Conservation (phyloP, 2,797 vertebrate species). For the Rhodeus uyekii region DNA sequence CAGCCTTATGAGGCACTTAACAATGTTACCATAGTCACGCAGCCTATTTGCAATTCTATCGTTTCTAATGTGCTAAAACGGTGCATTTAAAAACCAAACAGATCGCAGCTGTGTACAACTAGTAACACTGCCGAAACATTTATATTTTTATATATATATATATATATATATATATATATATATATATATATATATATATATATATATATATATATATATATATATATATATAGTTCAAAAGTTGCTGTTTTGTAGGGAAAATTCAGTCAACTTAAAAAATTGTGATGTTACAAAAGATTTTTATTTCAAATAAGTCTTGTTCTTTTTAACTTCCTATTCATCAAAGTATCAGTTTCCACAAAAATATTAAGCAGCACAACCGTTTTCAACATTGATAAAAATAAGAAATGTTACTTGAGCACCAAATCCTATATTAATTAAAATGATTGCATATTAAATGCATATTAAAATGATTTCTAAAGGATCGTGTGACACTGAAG, state of each 20-base stretch:
- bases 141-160: no score
- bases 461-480: not conserved
- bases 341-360: not conserved
- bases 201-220: no score
- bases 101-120: not conserved
- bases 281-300: not conserved
- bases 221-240: no score
- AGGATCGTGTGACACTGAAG: not conserved
- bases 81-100: slow-evolving; percentile 32
- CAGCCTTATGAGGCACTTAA: slow-evolving; percentile 43
- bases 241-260: no score
- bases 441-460: no score
- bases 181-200: no score
- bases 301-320: not conserved
- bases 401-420: not conserved
- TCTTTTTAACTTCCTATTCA: not conserved
- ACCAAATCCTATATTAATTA: no score
- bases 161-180: no score
- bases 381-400: not conserved
- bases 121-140: not conserved
- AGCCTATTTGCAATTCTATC: slow-evolving; percentile 57
- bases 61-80: slow-evolving; percentile 48
- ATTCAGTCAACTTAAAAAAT: no score
- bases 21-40: slow-evolving; percentile 60
- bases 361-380: not conserved